Percentiles rank a stretch among this genome's conserved stretches.
These are phyloP conservation scores for Heterocephalus glaber DNA, from an alignment of 2,113 vertebrate genomes.

Conservation along the genomic window DNA sequence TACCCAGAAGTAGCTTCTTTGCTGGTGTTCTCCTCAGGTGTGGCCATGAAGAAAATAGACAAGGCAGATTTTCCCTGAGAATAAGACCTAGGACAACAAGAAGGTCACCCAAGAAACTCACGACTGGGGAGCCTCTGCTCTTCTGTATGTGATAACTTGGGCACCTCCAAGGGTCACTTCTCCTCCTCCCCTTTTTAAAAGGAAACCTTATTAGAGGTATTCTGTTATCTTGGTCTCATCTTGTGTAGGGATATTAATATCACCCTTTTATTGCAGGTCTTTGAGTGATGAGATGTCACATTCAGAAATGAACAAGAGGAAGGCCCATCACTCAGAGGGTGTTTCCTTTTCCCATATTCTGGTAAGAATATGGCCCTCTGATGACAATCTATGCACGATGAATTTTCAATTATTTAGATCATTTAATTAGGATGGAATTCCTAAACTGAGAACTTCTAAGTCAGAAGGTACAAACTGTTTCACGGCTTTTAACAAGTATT, in stretches of 20 bases:
- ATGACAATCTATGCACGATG: neutral
- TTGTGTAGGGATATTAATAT: neutral
- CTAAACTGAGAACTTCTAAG: neutral
- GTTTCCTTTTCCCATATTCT: neutral
- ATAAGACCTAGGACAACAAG: neutral
- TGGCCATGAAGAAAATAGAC: neutral
- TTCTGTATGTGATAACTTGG: neutral
- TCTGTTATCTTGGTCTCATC: neutral
- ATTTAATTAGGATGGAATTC: neutral
- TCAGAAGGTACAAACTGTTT: neutral
- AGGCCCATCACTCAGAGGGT: neutral
- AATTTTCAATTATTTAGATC: neutral
- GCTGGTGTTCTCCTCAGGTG: neutral
- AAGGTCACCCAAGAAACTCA: neutral
- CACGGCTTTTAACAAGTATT: neutral
- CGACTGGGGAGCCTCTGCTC: neutral
- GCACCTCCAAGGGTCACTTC: neutral
- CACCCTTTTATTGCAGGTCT: neutral
- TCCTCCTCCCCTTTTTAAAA: neutral
- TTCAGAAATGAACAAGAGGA: neutral
- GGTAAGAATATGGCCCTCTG: neutral
- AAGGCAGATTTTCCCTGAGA: neutral
- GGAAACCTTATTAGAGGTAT: neutral
- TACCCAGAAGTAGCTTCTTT: neutral
- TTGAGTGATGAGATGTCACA: neutral